Evolutionary conservation across 2,113 vertebrate genomes (phyloP), one percentile per base, ranked within the genome.

Genomic region (Hystrix brachyura): DNA sequence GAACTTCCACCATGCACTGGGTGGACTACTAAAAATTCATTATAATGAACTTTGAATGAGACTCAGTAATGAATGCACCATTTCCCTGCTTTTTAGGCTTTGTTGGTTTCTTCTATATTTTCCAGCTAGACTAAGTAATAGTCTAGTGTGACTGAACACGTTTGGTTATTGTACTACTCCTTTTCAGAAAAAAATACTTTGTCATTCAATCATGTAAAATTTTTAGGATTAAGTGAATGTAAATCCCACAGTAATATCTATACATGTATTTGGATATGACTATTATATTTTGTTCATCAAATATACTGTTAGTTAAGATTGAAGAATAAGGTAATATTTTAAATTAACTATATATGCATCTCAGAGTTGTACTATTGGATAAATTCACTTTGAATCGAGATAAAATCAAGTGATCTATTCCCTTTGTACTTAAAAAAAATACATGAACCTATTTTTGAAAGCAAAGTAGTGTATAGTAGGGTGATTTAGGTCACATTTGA

Each of bases 51-150:
- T 64, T 87, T 57, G 25, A 21, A 53, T 84, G 64, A 76, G 82
- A 57, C 46, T 74, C 32, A 82, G 27, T 92, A 87, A 64, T 76
- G 10, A 92, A 69, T 9, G 69, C 27, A 32, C 3, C 5, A 38
- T 83, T 91, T 95, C 81, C 18, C 11, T 65, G 32, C 38, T 38
- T 90, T 84, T 85, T 27, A 76, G 7, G 69, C 43, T 64, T 91
- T 95, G 12, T 94, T 89, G 53, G 0, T 90, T 94, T 95, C 57
- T 90, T 87, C 51, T 74, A 46, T 87, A 93, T 88, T 89, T 14
- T 17, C 23, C 32, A 79, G 10, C 8, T 59, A 69, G n/a, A n/a
- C 12, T 55, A 93, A 85, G 0, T 46, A 87, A 71, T 48, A 95
- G 55, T 18, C 48, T 67, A 13, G 1, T n/a, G 10, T 74, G 43